Evolutionary conservation across 2,888 invertebrate species (phyloP).

Genomic region (Cephalotes varians): DNA sequence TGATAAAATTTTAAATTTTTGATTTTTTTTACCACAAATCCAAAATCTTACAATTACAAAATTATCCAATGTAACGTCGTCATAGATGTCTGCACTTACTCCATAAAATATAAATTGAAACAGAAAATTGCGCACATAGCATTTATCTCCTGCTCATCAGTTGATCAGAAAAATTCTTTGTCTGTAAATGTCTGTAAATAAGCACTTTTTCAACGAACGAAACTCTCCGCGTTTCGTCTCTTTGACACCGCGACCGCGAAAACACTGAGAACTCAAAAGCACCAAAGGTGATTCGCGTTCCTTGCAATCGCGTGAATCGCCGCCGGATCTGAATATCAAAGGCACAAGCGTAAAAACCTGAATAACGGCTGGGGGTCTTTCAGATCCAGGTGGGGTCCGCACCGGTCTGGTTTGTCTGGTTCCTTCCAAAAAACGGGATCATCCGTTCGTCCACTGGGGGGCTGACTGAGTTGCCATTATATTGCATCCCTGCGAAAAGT

Average conservation of each 20-base stretch:
- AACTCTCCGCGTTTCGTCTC: slow-evolving; percentile 58
- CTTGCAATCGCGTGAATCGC: slow-evolving; percentile 67
- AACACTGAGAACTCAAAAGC: slow-evolving; percentile 61
- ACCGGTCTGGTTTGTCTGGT: slow-evolving; percentile 84
- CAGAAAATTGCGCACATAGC: slow-evolving; percentile 3
- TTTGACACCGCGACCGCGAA: slow-evolving; percentile 62
- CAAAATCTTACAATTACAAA: neutral
- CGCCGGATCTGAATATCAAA: slow-evolving; percentile 81
- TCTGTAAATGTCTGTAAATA: slow-evolving; percentile 9
- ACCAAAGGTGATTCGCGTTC: slow-evolving; percentile 63
- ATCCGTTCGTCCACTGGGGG: slow-evolving; percentile 55
- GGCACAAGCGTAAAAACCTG: slow-evolving; percentile 77
- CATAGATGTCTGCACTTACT: slow-evolving; percentile 13
- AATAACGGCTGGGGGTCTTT: slow-evolving; percentile 84
- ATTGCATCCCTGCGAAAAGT: slow-evolving; percentile 56
- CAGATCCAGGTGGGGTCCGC: slow-evolving; percentile 85
- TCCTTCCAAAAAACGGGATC: slow-evolving; percentile 80
- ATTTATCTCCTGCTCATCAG: slow-evolving; percentile 18
- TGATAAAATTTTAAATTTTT: neutral
- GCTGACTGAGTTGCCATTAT: slow-evolving; percentile 25
- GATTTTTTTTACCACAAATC: neutral
- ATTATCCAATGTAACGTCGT: neutral
- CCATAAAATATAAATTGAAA: slow-evolving; percentile 18
- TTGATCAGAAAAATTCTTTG: slow-evolving; percentile 38
- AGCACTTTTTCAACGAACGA: slow-evolving; percentile 28